A percentile compares a stretch with the other conserved stretches of the same genome.
These are phyloP conservation scores for Astyanax mexicanus DNA, from an alignment of 2,797 vertebrate genomes.

Conservation along the genomic window DNA sequence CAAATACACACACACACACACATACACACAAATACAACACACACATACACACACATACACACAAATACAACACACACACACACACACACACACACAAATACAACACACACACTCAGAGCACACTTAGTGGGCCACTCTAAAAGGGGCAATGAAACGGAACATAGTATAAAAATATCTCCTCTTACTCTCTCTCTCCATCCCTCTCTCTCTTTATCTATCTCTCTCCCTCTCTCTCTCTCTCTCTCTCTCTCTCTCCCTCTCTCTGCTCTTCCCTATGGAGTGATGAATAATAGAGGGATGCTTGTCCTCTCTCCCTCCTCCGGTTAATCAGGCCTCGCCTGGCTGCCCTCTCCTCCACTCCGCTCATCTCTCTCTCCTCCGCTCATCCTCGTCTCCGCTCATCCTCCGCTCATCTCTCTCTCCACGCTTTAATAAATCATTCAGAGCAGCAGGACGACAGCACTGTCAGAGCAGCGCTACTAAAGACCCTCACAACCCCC, in stretches of 20 bases:
- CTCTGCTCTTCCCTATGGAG: slow-evolving; percentile 63
- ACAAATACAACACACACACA: no score
- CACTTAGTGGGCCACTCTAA: slow-evolving; percentile 28
- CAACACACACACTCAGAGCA: not conserved
- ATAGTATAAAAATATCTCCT: slow-evolving; percentile 44
- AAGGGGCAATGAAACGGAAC: slow-evolving; percentile 21
- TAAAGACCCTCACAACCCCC: slow-evolving; percentile 38
- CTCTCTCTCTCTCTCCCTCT: slow-evolving; percentile 52
- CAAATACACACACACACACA: no score
- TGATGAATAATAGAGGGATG: slow-evolving; percentile 80
- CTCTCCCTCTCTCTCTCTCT: slow-evolving; percentile 36
- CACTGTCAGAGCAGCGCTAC: slow-evolving; percentile 64
- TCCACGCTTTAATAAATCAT: slow-evolving; percentile 80
- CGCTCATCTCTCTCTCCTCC: slow-evolving; percentile 47
- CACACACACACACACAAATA: slow-evolving; percentile 12
- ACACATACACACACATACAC: slow-evolving; percentile 13
- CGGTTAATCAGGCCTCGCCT: slow-evolving; percentile 78
- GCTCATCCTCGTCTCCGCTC: slow-evolving; percentile 55
- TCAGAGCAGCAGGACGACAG: slow-evolving; percentile 58
- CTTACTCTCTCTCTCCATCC: slow-evolving; percentile 34
- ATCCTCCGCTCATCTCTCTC: slow-evolving; percentile 59
- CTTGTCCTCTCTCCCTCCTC: slow-evolving; percentile 77
- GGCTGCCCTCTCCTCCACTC: slow-evolving; percentile 71
- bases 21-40: no score
- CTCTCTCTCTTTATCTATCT: slow-evolving; percentile 11